Evolutionary conservation across 2,888 invertebrate genomes (phyloP), one percentile per base, ranked within the genome.

Genomic region (Noctuana brunneofusca): DNA sequence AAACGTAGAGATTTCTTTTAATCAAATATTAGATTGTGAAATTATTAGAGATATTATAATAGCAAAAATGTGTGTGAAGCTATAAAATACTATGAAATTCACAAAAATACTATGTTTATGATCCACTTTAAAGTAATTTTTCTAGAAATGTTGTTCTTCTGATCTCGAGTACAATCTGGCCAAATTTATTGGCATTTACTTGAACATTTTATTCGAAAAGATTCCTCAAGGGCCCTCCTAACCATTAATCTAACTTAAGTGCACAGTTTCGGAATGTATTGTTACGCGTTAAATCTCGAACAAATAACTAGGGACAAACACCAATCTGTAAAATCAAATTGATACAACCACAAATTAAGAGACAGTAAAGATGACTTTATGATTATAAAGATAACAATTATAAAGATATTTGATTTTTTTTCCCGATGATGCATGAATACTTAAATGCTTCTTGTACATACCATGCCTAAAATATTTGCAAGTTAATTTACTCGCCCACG

Each of bases 211-310:
- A 58, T 58, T 48, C 60, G 48, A 54, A 60, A 54, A 60, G 54
- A 54, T 60, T 65, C 57, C 16, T 58, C 65, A 53, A 56, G 49
- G 60, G 49, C 57, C 49, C 59, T 54, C 53, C 27, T 54, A 54
- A 18, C 35, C 66, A 66, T 66, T 64, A 65, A 66, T 66, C 65
- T 63, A 49, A 64, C 59, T 59, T 66, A 65, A 64, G 55, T 63
- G 56, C 52, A 46, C 50, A 35, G 48, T 48, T 57, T 41, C 48
- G 50, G 48, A 52, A 58, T 52, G 41, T 49, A 52, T 43, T 59
- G 43, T 59, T 43, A n/a, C 41, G 43, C 30, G 32, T 20, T 59
- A 59, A 59, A 59, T 59, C 52, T 43, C 14, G 41, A 16, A 55
- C 24, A 55, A 38, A 41, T 55, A 41, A 56, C 46, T 46, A 55